Base-by-base conservation (phyloP, 2,113 vertebrate species). In the human (Homo sapiens) region DNA sequence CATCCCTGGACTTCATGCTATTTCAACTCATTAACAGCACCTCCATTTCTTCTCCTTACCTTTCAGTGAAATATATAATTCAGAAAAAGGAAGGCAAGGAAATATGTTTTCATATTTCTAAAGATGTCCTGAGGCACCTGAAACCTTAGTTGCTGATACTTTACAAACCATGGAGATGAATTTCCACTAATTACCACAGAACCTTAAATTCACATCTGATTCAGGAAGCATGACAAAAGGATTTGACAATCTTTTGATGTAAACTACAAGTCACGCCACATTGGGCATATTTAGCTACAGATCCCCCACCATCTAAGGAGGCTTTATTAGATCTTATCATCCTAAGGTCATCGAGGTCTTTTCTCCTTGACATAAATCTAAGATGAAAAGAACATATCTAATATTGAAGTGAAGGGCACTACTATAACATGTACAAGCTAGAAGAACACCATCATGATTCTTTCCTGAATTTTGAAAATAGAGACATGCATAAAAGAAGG, bases 211-310 rank as follows among this genome's bases (percentile, higher is more conserved):
- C 68, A 82, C 14, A 76, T 78, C 72, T 80, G 40, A 78, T 45
- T 94, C 72, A 90, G 81, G 88, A 93, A 91, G 78, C 40, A 82
- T 25, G 48, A 23, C 73, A 50, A 95, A 95, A 91, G 61, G 61
- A 83, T 76, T 25, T 73, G 86, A 88, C 45, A 80, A 9, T 68
- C 81, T 73, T 38, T 70, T 90, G 89, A 94, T 16, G 2, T 72
- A 90, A 93, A 64, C 6, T 35, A 61, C 70, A 80, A 79, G 66
- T 55, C 57, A 66, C 2, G 7, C 50, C 80, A 72, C 43, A 8
- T n/a, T 13, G 70, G n/a, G 12, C 23, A 52, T 20, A 50, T 7
- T 68, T 32, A 72, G 38, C 64, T 18, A 82, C 2, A 94, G 38
- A 45, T 78, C 4, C 1, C 38, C 13, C 1, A 59, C 13, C 57